These are phyloP conservation scores for Panagrolaimus sp. DNA, from an alignment of 1,140 invertebrate species.

Conservation along the genomic window DNA sequence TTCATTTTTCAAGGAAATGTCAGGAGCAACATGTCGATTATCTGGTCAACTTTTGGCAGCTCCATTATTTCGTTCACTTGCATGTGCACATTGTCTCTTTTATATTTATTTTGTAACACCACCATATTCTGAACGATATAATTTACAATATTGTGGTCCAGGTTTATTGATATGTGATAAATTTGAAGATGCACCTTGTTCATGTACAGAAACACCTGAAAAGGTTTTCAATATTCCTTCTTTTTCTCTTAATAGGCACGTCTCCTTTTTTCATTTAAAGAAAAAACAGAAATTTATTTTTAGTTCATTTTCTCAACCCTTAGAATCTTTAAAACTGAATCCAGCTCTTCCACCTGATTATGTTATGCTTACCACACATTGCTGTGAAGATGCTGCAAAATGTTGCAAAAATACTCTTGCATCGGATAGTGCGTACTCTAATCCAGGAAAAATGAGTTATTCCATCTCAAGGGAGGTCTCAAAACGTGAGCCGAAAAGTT, in stretches of 20 bases:
- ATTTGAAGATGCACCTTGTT: not conserved
- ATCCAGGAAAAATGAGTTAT: constrained; percentile 6
- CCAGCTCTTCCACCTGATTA: constrained; percentile 28
- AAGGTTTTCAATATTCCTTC: constrained; percentile 1
- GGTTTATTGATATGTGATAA: constrained; percentile 18
- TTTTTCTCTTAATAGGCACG: constrained; percentile 8
- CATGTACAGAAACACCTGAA: constrained; percentile 4
- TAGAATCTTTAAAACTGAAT: constrained; percentile 19
- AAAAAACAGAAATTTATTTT: not conserved
- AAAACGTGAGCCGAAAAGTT: too few species aligned
- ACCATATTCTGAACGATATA: constrained; percentile 15
- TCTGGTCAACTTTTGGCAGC: constrained; percentile 11
- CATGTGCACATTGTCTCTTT: constrained; percentile 21
- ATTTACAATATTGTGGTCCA: constrained; percentile 20
- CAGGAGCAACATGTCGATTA: constrained; percentile 11
- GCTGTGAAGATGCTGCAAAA: constrained; percentile 28
- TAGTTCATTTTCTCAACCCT: constrained; percentile 21
- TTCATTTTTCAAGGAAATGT: too few species aligned
- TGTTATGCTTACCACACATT: constrained; percentile 15
- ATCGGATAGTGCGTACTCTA: constrained; percentile 9
- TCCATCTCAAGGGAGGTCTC: constrained; percentile 12
- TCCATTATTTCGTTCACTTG: constrained; percentile 20
- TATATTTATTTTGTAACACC: constrained; percentile 20
- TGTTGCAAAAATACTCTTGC: constrained; percentile 28
- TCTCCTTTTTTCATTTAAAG: not conserved